These are phyloP conservation scores for Cossypha heuglini DNA, from an alignment of 2,797 vertebrate species.

Conservation along the genomic window DNA sequence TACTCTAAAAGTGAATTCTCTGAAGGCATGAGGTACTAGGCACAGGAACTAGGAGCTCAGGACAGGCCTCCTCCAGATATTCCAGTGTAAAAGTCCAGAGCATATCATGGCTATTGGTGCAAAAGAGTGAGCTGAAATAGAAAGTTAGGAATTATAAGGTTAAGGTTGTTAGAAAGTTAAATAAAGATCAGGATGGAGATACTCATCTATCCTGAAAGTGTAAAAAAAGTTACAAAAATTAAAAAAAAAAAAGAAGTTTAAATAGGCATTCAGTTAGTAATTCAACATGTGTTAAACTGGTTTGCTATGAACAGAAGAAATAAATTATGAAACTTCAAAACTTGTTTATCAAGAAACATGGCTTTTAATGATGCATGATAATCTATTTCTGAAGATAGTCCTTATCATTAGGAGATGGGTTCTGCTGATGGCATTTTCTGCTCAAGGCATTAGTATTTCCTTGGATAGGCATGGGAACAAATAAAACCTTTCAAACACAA, in stretches of 20 bases:
- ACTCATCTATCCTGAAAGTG: background rate
- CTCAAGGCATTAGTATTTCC: slow-evolving; percentile 33
- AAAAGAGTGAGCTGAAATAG: background rate
- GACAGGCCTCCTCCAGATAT: background rate
- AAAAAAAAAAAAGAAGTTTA: background rate
- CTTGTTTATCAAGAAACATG: slow-evolving; percentile 20
- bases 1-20: background rate
- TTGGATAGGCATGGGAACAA: slow-evolving; percentile 51
- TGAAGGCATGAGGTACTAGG: background rate
- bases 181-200: background rate
- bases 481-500: slow-evolving; percentile 25
- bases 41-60: background rate
- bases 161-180: background rate
- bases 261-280: background rate
- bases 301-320: slow-evolving; percentile 12
- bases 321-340: background rate
- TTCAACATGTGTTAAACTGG: background rate
- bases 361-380: slow-evolving; percentile 34
- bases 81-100: background rate
- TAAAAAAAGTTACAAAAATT: background rate
- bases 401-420: slow-evolving; percentile 14
- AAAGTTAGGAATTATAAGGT: background rate
- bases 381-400: slow-evolving; percentile 15
- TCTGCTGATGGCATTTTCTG: slow-evolving; percentile 13
- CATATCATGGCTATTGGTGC: background rate